phyloP scores from a whole-genome alignment of 2,888 invertebrate species.

The Heliconius cydno region DNA sequence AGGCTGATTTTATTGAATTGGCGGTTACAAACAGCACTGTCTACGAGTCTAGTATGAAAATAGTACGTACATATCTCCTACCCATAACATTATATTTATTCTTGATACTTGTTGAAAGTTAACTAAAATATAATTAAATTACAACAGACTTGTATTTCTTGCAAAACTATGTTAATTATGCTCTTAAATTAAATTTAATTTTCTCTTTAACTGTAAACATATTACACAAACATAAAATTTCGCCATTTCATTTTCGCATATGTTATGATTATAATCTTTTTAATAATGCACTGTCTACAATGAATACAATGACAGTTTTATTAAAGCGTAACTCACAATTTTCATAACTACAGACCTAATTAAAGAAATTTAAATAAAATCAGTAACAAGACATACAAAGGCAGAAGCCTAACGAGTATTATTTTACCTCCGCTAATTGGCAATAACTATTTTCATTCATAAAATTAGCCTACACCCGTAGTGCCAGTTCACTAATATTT shows the following conservation, averaged over 20 bases:
- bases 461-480: slow-evolving; percentile 30
- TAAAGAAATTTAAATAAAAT: not conserved
- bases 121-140: not conserved
- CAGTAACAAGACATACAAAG: not conserved
- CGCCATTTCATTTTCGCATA: not conserved
- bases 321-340: not conserved
- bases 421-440: not conserved
- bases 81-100: not conserved
- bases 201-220: slow-evolving; percentile 7
- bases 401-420: not conserved
- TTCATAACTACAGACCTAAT: not conserved
- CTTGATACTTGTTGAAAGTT: slow-evolving; percentile 8
- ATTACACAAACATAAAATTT: slow-evolving; percentile 2
- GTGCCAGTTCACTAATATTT: slow-evolving; percentile 20
- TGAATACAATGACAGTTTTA: not conserved
- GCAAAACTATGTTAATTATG: slow-evolving; percentile 15
- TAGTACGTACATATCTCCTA: not conserved
- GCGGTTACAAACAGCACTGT: too few species aligned
- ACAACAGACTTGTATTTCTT: slow-evolving; percentile 2
- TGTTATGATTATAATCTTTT: slow-evolving; percentile 2
- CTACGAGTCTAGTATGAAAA: not conserved
- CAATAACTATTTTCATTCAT: not conserved
- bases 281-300: not conserved
- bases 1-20: too few species aligned
- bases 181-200: not conserved